A percentile compares a stretch with the other conserved stretches of the same genome.
These are phyloP conservation scores for Myopa tessellatipennis DNA, from an alignment of 2,888 invertebrate species.

Conservation along the genomic window DNA sequence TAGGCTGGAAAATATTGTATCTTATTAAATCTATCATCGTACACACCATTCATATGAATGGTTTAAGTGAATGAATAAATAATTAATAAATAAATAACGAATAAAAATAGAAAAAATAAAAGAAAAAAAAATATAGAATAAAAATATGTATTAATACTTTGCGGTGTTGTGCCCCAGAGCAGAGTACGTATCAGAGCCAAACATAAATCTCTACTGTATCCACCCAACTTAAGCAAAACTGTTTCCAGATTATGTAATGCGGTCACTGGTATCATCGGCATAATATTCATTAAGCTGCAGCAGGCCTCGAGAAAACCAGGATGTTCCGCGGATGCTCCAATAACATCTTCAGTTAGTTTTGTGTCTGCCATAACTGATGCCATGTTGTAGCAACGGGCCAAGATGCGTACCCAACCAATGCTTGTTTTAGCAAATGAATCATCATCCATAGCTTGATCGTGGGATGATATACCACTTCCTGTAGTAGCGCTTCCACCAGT, in stretches of 20 bases:
- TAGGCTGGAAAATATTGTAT: constrained; percentile 55
- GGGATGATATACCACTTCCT: constrained; percentile 41
- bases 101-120: background rate
- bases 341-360: constrained; percentile 68
- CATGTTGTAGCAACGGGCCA: constrained; percentile 81
- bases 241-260: constrained; percentile 75
- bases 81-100: background rate
- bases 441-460: constrained; percentile 58
- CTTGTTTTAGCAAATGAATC: constrained; percentile 71
- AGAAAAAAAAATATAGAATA: background rate
- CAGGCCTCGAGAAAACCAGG: constrained; percentile 78
- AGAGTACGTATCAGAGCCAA: constrained; percentile 72
- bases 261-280: constrained; percentile 71
- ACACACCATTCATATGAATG: background rate
- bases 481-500: constrained; percentile 30
- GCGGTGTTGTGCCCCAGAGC: constrained; percentile 71
- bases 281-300: constrained; percentile 79
- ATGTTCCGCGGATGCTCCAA: constrained; percentile 72
- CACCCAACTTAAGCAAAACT: constrained; percentile 77
- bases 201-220: constrained; percentile 74
- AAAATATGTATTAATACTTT: constrained; percentile 56
- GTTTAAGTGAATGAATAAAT: constrained; percentile 6
- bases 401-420: constrained; percentile 85
- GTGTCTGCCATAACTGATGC: constrained; percentile 61
- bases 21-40: background rate